Conservation (phyloP, 2,113 vertebrate genomes). For the Tachycineta bicolor region DNA sequence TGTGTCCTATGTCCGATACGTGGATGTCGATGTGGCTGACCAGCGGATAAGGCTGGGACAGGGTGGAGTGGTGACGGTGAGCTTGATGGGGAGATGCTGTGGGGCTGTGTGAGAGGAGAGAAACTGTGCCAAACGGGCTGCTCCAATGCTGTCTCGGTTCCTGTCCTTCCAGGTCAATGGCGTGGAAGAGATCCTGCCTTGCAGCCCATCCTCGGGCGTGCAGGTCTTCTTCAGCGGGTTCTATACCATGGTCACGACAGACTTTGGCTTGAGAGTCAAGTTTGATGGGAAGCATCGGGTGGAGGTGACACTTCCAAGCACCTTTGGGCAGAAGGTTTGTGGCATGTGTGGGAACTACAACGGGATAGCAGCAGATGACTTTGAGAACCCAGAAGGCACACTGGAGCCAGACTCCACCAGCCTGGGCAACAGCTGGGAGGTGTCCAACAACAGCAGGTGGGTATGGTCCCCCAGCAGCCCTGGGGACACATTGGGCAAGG, state of each 20-base stretch:
- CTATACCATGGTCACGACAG: conserved; percentile 52
- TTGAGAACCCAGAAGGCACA: conserved; percentile 59
- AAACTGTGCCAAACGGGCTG: neutral
- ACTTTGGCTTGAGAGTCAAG: conserved; percentile 62
- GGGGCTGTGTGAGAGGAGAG: neutral
- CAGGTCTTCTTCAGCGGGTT: conserved; percentile 38
- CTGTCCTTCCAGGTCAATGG: conserved; percentile 50
- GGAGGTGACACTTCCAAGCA: conserved; percentile 40
- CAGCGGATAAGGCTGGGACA: conserved; percentile 56
- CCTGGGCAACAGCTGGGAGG: conserved; percentile 73
- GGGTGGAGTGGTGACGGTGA: conserved; percentile 34
- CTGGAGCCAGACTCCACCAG: conserved; percentile 59
- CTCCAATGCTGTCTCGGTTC: neutral
- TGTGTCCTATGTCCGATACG: conserved; percentile 23
- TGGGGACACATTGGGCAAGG: neutral
- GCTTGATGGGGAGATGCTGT: neutral
- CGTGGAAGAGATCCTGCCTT: conserved; percentile 41
- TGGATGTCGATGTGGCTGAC: conserved; percentile 35
- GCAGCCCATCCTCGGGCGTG: neutral
- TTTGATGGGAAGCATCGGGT: conserved; percentile 67
- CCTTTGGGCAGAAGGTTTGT: conserved; percentile 60
- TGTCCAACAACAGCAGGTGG: conserved; percentile 59
- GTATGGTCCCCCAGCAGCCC: neutral
- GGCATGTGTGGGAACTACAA: conserved; percentile 73
- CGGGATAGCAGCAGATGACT: conserved; percentile 57